Evolutionary conservation across 2,888 invertebrate genomes (phyloP), one percentile per base, ranked within the genome.

Genomic region (Luperina testacea): DNA sequence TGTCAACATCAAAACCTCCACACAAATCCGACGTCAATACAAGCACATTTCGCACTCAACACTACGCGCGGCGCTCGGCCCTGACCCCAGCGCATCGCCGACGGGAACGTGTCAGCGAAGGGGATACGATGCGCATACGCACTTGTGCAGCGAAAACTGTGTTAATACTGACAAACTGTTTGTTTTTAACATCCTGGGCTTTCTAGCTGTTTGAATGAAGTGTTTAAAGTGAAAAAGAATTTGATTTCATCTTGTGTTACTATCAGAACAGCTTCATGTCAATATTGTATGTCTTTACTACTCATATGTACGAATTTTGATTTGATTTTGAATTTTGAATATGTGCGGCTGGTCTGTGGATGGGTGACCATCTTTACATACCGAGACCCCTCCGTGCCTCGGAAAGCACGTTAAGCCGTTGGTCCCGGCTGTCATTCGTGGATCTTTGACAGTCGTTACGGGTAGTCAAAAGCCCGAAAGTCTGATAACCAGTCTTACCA

Each of bases 51-150:
- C 24, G 32, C 45, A 45, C 38, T 67, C 42, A 64, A 59, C 65
- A 57, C 38, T 81, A 78, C 86, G 86, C 74, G 84, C 84, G 82
- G 78, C 82, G 86, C 75, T 75, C 88, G 93, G 88, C 93, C 93
- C 88, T 93, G 93, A 93, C 93, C 93, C 88, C 93, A 83, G 84
- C 85, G 87, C 87, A 90, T 87, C 84, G 87, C 84, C 80, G 75
- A 67, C 86, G 85, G 83, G 84, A 82, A 75, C 79, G 78, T 83
- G 88, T 83, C 84, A 80, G 80, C 81, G 74, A 75, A 84, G 69
- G 88, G 86, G 80, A 75, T 81, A 78, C 69, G 75, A 69, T 64
- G 59, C 71, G 64, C 78, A 67, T 53, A 73, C 80, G 69, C 78
- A 81, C 82, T 87, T 77, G 74, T 77, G 74, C 76, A 80, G 72